Evolutionary conservation across 2,888 invertebrate species (phyloP).

Genomic region (Conomelus anceps): DNA sequence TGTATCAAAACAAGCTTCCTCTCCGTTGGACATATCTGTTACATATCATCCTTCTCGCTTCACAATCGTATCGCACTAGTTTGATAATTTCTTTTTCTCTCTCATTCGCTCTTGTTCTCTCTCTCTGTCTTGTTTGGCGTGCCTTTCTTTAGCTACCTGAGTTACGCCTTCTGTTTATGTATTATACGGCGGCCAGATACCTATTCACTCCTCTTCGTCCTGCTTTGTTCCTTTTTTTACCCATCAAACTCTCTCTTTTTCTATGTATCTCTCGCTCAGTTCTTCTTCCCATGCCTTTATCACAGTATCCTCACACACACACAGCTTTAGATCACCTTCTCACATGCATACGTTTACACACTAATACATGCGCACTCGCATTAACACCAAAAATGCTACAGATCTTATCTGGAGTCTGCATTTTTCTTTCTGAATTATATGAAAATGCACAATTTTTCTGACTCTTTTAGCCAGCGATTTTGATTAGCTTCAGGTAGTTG

Average conservation of each 20-base stretch:
- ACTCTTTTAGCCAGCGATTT: background rate
- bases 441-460: background rate
- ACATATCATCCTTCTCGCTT: background rate
- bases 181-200: background rate
- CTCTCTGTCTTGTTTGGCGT: background rate
- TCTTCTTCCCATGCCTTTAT: constrained; percentile 19
- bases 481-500: background rate
- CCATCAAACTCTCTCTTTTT: background rate
- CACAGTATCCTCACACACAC: background rate
- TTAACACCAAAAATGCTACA: background rate
- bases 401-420: background rate
- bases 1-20: background rate
- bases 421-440: background rate
- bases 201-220: background rate
- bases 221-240: background rate
- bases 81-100: background rate
- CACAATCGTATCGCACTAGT: background rate
- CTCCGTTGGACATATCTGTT: background rate
- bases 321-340: background rate
- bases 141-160: constrained; percentile 26
- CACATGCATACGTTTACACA: background rate
- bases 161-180: constrained; percentile 24
- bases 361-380: background rate
- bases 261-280: constrained; percentile 24
- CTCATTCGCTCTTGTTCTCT: background rate